Base-by-base conservation (phyloP, 2,113 vertebrate genomes). In the Artemisiospiza belli region DNA sequence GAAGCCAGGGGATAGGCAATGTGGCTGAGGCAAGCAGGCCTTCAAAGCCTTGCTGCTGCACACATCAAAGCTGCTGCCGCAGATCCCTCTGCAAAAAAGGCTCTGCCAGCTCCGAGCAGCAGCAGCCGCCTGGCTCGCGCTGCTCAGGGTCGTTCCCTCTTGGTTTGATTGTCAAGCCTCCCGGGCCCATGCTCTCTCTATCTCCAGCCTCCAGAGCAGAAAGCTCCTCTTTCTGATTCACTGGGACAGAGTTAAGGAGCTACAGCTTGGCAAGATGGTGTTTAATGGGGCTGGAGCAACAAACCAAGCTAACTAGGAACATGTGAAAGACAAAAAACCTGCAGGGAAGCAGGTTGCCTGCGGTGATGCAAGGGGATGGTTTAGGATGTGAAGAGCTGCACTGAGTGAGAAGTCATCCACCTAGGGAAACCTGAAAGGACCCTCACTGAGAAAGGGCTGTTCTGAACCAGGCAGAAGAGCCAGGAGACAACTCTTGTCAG, bases 161-260 rank as follows among this genome's bases (percentile, higher is more conserved):
- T 94, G 92, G 85, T 90, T 95, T 95, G 76, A 78, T 93, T 94
- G 72, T 95, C 92, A 84, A 96, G 70, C 94, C 94, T 96, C 41
- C 82, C 11, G 30, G 87, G 84, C 74, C 81, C 1, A 0, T 72
- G 27, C 57, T 90, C 58, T 91, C 62, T 89, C 67, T 95, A 83
- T 95, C 95, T 92, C 52, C 61, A 86, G 72, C 83, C 92, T 97
- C 63, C 89, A 95, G 90, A 94, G 73, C 66, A 95, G 92, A 91
- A 92, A 82, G 46, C 52, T 85, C 37, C 89, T 95, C 59, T 86
- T 92, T 89, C 79, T 93, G 78, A 90, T 80, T 90, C 94, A 77
- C 51, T 69, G 76, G 88, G 80, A 96, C 72, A 91, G 89, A 93
- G 78, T 86, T 85, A 94, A 95, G 88, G 83, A 95, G 75, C 72